These are phyloP conservation scores for Pseudochaenichthys georgianus DNA, from an alignment of 2,797 vertebrate genomes.

Conservation along the genomic window DNA sequence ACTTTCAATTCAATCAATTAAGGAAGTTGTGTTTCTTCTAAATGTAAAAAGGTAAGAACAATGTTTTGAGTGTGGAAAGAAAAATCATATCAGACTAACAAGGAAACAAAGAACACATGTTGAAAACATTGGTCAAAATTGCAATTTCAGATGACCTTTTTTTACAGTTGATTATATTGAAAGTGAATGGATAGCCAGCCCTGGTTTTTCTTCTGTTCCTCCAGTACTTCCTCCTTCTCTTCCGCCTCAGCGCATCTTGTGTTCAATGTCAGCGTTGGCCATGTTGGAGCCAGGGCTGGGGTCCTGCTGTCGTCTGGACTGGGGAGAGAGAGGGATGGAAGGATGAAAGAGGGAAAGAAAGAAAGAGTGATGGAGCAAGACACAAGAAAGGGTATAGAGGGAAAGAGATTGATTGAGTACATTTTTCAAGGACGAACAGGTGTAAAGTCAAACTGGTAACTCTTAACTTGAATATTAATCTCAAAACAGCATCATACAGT, in stretches of 20 bases:
- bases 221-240: slow-evolving; percentile 7
- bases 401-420: slow-evolving; percentile 66
- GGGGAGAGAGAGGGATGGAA: slow-evolving; percentile 72
- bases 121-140: slow-evolving; percentile 45
- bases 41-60: slow-evolving; percentile 30
- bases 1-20: slow-evolving; percentile 57
- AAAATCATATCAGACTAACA: slow-evolving; percentile 10
- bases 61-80: slow-evolving; percentile 18
- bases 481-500: not conserved
- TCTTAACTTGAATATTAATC: not conserved
- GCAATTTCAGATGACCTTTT: slow-evolving; percentile 29
- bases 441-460: not conserved
- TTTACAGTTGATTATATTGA: slow-evolving; percentile 61
- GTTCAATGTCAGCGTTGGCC: slow-evolving; percentile 91
- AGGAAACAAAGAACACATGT: slow-evolving; percentile 6
- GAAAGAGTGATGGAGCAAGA: not conserved
- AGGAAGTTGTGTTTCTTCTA: slow-evolving; percentile 15
- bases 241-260: slow-evolving; percentile 92
- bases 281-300: slow-evolving; percentile 95
- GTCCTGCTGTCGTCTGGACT: slow-evolving; percentile 99
- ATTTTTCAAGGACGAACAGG: slow-evolving; percentile 3
- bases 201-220: slow-evolving; percentile 40
- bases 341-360: slow-evolving; percentile 32
- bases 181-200: slow-evolving; percentile 54
- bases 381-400: slow-evolving; percentile 21